A percentile compares a stretch with the other conserved stretches of the same genome.
phyloP scores from a whole-genome alignment of 1,140 invertebrate genomes.

The Hylaeus anthracinus region DNA sequence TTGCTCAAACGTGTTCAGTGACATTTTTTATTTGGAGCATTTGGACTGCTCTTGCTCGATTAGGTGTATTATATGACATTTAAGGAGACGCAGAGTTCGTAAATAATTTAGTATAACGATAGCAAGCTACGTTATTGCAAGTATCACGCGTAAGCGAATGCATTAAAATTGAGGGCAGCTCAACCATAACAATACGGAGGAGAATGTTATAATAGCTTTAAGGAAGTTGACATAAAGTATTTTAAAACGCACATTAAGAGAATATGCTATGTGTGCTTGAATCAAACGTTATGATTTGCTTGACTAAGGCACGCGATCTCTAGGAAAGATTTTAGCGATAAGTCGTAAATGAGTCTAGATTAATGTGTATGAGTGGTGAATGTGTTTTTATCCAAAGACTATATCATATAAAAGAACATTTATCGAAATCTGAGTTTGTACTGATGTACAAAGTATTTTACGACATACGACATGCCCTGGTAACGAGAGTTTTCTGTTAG shows the following conservation, averaged over 20 bases:
- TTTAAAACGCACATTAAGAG: slow-evolving; percentile 1
- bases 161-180: not conserved
- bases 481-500: not conserved
- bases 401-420: slow-evolving; percentile 44
- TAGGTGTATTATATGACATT: slow-evolving; percentile 28
- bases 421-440: slow-evolving; percentile 25
- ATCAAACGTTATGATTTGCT: not conserved
- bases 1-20: slow-evolving; percentile 71
- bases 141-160: slow-evolving; percentile 28
- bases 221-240: not conserved
- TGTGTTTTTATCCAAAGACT: slow-evolving; percentile 66
- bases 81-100: not conserved
- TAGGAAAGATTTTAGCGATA: not conserved
- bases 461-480: not conserved
- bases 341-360: slow-evolving; percentile 16
- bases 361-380: slow-evolving; percentile 29
- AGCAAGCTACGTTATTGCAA: not conserved
- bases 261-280: slow-evolving; percentile 5
- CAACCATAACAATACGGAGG: not conserved
- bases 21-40: not conserved
- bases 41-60: not conserved
- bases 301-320: slow-evolving; percentile 15
- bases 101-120: not conserved
- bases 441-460: not conserved
- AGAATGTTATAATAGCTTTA: slow-evolving; percentile 15